These are phyloP conservation scores for Tarsius wallacei DNA, from an alignment of 2,797 vertebrate species.

Conservation along the genomic window DNA sequence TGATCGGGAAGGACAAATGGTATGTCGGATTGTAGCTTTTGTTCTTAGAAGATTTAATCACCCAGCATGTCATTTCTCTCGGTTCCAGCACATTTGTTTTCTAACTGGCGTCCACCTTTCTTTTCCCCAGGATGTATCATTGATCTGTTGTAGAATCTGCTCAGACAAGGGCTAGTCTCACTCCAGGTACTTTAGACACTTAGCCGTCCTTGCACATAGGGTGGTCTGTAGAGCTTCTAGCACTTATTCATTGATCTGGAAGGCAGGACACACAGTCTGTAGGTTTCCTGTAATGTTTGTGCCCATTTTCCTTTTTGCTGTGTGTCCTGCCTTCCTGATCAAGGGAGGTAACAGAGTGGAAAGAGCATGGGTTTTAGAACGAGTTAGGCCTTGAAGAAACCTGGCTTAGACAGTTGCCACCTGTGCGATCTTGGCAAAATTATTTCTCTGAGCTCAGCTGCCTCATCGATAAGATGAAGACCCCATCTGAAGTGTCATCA, in stretches of 20 bases:
- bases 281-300: neutral
- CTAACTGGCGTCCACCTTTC: neutral
- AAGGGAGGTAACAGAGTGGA: neutral
- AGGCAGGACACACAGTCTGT: no score
- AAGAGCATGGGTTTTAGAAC: neutral
- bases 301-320: neutral
- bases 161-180: neutral
- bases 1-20: neutral
- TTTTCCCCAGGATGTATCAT: neutral
- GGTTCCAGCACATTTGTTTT: neutral
- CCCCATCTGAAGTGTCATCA: neutral
- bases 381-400: neutral
- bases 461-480: slow-evolving; percentile 2
- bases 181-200: neutral
- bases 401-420: neutral
- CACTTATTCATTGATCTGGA: neutral
- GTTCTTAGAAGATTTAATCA: neutral
- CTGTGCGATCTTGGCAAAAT: neutral
- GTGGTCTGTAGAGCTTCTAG: neutral
- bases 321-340: neutral
- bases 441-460: neutral
- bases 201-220: neutral
- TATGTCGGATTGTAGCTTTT: neutral
- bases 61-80: neutral
- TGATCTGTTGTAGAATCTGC: neutral